Evolutionary conservation across 2,113 vertebrate species (phyloP).

Genomic region (Tragulus kanchil): DNA sequence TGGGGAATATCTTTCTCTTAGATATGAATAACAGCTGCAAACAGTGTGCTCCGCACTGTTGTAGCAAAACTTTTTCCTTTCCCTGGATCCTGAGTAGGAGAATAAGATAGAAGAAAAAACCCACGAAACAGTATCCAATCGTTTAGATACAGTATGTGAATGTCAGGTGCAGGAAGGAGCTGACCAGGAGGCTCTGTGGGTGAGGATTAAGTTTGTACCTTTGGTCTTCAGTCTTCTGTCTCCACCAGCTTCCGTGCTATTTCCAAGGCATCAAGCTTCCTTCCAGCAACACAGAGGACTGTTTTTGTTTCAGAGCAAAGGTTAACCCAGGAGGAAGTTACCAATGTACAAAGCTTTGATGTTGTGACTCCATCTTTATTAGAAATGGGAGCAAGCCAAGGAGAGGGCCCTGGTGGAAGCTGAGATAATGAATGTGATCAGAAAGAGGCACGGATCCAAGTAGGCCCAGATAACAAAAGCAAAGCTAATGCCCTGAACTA

Average conservation of each 20-base stretch:
- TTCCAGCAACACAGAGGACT: not conserved
- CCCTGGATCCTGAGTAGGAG: not conserved
- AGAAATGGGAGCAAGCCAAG: slow-evolving; percentile 32
- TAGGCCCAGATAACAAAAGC: slow-evolving; percentile 46
- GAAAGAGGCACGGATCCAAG: slow-evolving; percentile 55
- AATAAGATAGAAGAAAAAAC: not conserved
- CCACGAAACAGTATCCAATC: too few species aligned
- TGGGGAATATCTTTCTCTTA: not conserved
- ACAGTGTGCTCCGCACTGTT: not conserved
- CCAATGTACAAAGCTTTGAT: not conserved
- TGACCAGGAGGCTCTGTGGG: not conserved
- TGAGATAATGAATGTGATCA: slow-evolving; percentile 43
- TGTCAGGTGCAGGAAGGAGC: not conserved
- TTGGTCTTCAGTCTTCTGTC: not conserved
- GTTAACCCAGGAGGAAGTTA: slow-evolving; percentile 39
- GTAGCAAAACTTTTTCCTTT: not conserved
- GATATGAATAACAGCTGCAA: not conserved
- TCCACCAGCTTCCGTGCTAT: not conserved
- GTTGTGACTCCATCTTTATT: slow-evolving; percentile 47
- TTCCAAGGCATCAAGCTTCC: not conserved
- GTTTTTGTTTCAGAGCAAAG: slow-evolving; percentile 38
- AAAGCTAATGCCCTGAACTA: slow-evolving; percentile 49
- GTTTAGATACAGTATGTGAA: not conserved
- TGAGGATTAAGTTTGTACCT: not conserved
- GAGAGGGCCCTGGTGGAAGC: slow-evolving; percentile 42